Base-by-base conservation (phyloP, 2,113 vertebrate genomes). In the Ceyx melanurus region DNA sequence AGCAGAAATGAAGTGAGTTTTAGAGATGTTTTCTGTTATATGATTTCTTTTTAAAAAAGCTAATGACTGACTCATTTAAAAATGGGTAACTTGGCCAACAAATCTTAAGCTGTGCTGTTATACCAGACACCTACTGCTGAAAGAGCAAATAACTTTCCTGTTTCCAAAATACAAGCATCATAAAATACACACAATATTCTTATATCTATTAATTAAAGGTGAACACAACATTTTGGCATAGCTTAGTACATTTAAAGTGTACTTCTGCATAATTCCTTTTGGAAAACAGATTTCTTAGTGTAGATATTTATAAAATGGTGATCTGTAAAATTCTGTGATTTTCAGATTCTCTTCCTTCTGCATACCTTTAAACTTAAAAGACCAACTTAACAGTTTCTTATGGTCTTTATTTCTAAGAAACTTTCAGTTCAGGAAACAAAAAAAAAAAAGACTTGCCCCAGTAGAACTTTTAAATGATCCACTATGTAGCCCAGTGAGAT, bases 1-100 rank as follows among this genome's bases (percentile, higher is more conserved):
- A 83, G 64, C 0, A 0, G 88, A 88, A 89, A 90, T 93, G 60
- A 96, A 95, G 57, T 88, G 72, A 88, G 82, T 51, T 94, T 91
- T 90, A 78, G 67, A 76, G 64, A 74, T 84, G 48, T 53, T 76
- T 90, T 88, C 58, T 73, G 42, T 94, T 90, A 29, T 42, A 72
- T 31, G 19, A 73, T 61, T 92, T 83, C 40, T 57, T 81, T 83
- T 73, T 50, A 40, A 25, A 77, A 79, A 79, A 81, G 10, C 25
- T 85, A 88, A 72, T 82, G 67, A 89, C 40, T 74, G n/a, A 67
- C 37, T 94, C 68, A 61, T 91, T 85, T 88, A 16, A 80, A 80
- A 89, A 86, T 66, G 29, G 60, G 28, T 56, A 88, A 71, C 76
- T 51, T 68, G 79, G 43, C 29, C 77, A 91, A 73, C 46, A 89